Conservation (phyloP, 2,888 invertebrate species). For the Ditylenchus weischeri region DNA sequence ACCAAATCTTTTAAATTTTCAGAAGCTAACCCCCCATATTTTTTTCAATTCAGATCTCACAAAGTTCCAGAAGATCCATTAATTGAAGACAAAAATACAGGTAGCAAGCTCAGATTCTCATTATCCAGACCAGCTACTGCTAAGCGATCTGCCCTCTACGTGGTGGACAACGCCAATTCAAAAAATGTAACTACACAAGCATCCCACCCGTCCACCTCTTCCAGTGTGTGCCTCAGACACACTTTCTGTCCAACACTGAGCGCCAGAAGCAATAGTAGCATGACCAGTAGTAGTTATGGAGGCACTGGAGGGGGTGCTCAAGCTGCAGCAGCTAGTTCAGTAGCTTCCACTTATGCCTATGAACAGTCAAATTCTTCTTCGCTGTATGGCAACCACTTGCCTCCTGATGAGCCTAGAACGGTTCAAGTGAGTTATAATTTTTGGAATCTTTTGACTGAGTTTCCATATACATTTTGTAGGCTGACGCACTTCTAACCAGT, state of each 20-base stretch:
- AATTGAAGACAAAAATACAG: slow-evolving; percentile 1
- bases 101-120: slow-evolving; percentile 8
- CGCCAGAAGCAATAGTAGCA: slow-evolving; percentile 10
- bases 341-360: slow-evolving; percentile 8
- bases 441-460: too few relatives aligned
- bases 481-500: too few relatives aligned
- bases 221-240: slow-evolving; percentile 11
- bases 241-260: slow-evolving; percentile 24
- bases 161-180: not conserved
- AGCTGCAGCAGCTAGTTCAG: slow-evolving; percentile 3
- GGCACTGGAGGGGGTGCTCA: slow-evolving; percentile 10
- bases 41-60: not conserved
- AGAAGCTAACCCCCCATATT: not conserved
- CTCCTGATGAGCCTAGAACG: too few relatives aligned
- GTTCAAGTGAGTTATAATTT: too few relatives aligned
- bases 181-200: not conserved
- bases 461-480: too few relatives aligned
- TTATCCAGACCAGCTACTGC: not conserved
- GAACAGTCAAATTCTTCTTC: slow-evolving; percentile 14
- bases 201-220: not conserved
- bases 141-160: not conserved
- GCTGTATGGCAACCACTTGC: slow-evolving; percentile 10
- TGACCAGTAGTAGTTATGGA: slow-evolving; percentile 4
- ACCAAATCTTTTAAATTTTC: not conserved
- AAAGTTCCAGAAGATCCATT: slow-evolving; percentile 19